These are phyloP conservation scores for Ramphastos sulfuratus DNA, from an alignment of 2,113 vertebrate genomes.

Conservation along the genomic window DNA sequence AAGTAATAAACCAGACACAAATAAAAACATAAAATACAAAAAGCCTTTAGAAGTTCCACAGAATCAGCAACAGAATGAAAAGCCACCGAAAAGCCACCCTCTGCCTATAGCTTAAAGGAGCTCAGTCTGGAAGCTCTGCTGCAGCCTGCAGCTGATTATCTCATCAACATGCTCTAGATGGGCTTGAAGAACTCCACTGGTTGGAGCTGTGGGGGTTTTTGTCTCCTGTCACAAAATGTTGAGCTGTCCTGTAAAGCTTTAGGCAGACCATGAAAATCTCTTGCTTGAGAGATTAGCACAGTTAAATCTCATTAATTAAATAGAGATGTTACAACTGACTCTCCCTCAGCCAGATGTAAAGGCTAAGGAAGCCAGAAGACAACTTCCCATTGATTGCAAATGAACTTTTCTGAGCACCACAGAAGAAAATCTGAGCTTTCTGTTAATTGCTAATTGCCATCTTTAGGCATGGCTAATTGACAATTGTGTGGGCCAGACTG, in stretches of 20 bases:
- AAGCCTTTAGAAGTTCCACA: neutral
- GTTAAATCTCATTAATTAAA: slow-evolving; percentile 27
- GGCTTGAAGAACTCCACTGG: neutral
- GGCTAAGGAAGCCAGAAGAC: neutral
- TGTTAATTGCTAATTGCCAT: slow-evolving; percentile 14
- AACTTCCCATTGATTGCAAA: neutral
- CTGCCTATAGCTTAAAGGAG: neutral
- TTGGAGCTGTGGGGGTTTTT: neutral
- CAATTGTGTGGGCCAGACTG: neutral
- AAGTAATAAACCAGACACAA: slow-evolving; percentile 23
- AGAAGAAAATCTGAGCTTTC: neutral
- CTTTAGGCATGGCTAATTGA: neutral
- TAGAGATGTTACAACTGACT: neutral
- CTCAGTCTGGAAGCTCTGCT: neutral
- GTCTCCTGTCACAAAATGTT: neutral
- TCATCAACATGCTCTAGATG: neutral
- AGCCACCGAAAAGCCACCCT: neutral
- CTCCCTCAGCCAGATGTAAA: neutral
- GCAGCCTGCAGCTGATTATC: slow-evolving; percentile 6
- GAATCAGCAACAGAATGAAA: neutral
- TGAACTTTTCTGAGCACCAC: neutral
- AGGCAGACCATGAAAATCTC: neutral
- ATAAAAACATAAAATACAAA: slow-evolving; percentile 6
- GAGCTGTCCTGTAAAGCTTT: neutral
- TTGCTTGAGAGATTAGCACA: neutral